These are phyloP conservation scores for Tetraneura akinire DNA, from an alignment of 1,140 invertebrate species.

Conservation along the genomic window DNA sequence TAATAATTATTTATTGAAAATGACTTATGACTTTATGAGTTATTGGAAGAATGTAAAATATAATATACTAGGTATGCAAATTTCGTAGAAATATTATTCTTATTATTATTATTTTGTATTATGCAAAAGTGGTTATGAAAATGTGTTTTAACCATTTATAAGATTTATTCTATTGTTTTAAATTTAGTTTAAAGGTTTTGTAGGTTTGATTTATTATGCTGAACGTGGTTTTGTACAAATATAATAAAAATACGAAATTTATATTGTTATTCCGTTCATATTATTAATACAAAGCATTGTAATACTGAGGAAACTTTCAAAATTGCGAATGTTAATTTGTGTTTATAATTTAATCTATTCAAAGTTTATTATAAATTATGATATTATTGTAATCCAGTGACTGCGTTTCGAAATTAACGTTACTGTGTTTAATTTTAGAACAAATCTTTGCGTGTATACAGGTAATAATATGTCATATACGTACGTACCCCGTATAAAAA, in stretches of 20 bases:
- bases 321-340: not conserved
- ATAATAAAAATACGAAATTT: conserved; percentile 22
- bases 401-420: not conserved
- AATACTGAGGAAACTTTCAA: not conserved
- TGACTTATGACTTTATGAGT: too few species aligned
- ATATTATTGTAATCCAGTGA: not conserved
- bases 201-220: conserved; percentile 36
- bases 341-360: conserved; percentile 5
- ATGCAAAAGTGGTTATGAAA: conserved; percentile 38
- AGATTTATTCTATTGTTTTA: conserved; percentile 44
- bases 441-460: too few species aligned
- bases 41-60: conserved; percentile 7
- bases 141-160: conserved; percentile 38
- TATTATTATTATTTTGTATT: conserved; percentile 16
- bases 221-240: conserved; percentile 20
- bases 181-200: conserved; percentile 34
- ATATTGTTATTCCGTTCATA: conserved; percentile 12
- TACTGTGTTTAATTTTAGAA: too few species aligned
- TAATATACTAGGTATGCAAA: conserved; percentile 26
- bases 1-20: too few species aligned
- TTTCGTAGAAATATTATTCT: conserved; percentile 7
- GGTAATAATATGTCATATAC: too few species aligned
- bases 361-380: not conserved
- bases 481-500: too few species aligned
- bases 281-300: too few species aligned